Evolutionary conservation across 2,113 vertebrate genomes (phyloP).

Genomic region (Oplegnathus fasciatus): DNA sequence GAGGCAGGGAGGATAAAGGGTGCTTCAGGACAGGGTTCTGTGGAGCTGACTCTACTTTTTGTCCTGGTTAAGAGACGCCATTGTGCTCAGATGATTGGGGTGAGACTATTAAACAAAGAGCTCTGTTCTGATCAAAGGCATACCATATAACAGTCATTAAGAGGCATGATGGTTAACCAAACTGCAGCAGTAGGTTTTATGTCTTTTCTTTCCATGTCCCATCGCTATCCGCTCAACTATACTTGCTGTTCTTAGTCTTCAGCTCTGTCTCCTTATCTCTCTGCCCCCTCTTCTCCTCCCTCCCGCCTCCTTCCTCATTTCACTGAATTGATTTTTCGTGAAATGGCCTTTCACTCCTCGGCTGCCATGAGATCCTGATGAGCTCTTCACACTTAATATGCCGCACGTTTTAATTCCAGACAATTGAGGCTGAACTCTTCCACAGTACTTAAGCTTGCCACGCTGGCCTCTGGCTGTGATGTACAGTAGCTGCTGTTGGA

Average conservation of each 20-base stretch:
- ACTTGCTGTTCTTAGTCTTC: background rate
- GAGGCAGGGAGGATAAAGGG: constrained; percentile 20
- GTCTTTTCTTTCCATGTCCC: constrained; percentile 17
- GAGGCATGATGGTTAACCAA: constrained; percentile 47
- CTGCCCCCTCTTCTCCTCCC: constrained; percentile 14
- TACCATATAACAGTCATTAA: constrained; percentile 43
- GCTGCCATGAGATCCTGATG: constrained; percentile 44
- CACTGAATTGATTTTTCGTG: constrained; percentile 45
- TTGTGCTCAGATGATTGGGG: constrained; percentile 69
- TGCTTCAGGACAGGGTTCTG: constrained; percentile 50
- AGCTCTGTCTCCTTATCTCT: constrained; percentile 35
- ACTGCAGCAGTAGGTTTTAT: constrained; percentile 23
- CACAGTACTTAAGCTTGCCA: constrained; percentile 32
- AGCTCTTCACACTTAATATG: constrained; percentile 51
- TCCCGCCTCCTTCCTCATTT: constrained; percentile 26
- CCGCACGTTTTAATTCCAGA: constrained; percentile 59
- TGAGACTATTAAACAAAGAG: constrained; percentile 62
- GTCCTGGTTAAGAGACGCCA: constrained; percentile 45
- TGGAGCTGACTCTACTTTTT: constrained; percentile 34
- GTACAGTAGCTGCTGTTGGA: constrained; percentile 47
- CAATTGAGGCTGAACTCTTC: constrained; percentile 38
- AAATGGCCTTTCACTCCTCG: constrained; percentile 57
- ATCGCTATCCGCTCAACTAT: constrained; percentile 11
- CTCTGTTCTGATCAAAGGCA: constrained; percentile 45
- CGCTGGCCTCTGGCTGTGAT: constrained; percentile 37